These are phyloP conservation scores for Heptranchias perlo DNA, from an alignment of 2,113 vertebrate genomes.

Conservation along the genomic window DNA sequence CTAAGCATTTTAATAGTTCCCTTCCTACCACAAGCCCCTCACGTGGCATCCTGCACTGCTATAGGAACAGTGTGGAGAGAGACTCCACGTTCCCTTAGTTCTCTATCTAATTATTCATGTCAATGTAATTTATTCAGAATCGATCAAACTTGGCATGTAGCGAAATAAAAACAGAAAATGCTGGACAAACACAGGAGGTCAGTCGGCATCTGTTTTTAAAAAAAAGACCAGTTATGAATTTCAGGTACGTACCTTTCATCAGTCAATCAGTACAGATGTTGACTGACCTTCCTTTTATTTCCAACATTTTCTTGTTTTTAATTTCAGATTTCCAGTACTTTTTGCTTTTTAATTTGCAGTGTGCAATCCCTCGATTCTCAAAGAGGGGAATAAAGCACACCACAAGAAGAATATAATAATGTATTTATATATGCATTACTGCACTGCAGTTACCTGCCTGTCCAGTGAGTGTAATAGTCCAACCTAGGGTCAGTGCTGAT, in stretches of 20 bases:
- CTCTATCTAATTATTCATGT: not conserved
- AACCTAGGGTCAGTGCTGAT: not conserved
- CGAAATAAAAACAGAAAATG: not conserved
- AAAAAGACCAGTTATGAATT: not conserved
- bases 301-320: not conserved
- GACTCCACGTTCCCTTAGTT: not conserved
- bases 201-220: no score
- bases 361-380: not conserved
- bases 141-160: not conserved
- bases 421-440: not conserved
- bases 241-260: not conserved
- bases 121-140: not conserved
- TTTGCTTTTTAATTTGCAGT: not conserved
- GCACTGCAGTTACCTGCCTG: not conserved
- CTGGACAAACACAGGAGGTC: not conserved
- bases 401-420: not conserved
- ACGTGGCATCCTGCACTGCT: not conserved
- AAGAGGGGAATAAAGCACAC: not conserved
- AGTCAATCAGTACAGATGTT: not conserved
- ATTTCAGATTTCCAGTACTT: not conserved
- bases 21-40: not conserved
- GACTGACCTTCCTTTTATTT: not conserved
- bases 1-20: not conserved
- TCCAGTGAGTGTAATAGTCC: not conserved
- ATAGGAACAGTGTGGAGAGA: not conserved